Base-by-base conservation (phyloP, 2,888 invertebrate species). In the Caprella mutica region DNA sequence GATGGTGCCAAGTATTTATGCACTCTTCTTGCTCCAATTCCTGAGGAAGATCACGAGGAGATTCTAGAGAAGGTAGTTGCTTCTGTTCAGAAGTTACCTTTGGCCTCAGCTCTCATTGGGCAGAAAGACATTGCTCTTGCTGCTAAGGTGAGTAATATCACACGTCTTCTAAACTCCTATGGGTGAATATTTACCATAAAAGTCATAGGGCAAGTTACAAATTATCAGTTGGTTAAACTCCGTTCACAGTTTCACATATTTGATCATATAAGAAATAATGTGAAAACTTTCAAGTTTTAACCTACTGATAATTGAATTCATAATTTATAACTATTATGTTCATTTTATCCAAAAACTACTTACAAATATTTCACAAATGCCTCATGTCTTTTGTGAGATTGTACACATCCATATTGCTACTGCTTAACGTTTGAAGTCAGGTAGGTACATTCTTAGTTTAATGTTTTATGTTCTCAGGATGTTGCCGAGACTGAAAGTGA, bases 41-140 rank as follows among this genome's bases (percentile, higher is more conserved):
- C 50, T 5, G 54, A 46, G 21, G 52, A 63, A 27, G 60, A 65
- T 29, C 61, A 61, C 21, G 61, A 59, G 17, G 35, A 79, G 67
- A 82, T 82, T 77, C 72, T 93, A 17, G 85, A 84, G 50, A 83
- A 81, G 68, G 77, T 94, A 23, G 81, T 85, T 5, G 82, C 83
- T 62, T 82, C 85, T 70, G 75, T 93, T 44, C 81, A 89, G 66
- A 83, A 81, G 61, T 88, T 90, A 69, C 82, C 84, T 66, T 73
- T 88, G 27, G 75, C 77, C 5, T 81, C 81, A 54, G 79, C 83
- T 4, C 81, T 86, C 66, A 79, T 94, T 26, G 85, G 85, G 67
- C 79, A 80, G 61, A 76, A 79, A 38, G 80, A 83, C 58, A 75
- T 92, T 60, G 84, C 86, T 72, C 72, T 78, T 55, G 90, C 90